Evolutionary conservation across 2,888 invertebrate genomes (phyloP).

Genomic region (Brachypalpus laphriformis): DNA sequence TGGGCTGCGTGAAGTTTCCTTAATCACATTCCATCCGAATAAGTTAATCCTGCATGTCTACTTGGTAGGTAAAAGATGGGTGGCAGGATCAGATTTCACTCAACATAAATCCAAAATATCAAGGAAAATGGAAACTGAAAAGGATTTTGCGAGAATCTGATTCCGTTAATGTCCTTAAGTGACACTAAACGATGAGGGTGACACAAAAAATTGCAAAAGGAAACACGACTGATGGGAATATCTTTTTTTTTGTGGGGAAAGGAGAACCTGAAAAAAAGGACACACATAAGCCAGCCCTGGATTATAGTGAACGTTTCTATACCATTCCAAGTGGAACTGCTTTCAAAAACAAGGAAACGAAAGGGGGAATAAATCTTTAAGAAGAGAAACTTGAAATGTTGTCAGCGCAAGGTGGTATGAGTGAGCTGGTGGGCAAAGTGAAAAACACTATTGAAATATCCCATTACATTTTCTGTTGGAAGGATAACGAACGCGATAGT

Average conservation of each 20-base stretch:
- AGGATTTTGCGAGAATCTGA: slow-evolving; percentile 62
- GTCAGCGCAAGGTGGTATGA: slow-evolving; percentile 21
- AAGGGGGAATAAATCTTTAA: slow-evolving; percentile 66
- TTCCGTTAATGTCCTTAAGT: slow-evolving; percentile 71
- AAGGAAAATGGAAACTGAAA: slow-evolving; percentile 55
- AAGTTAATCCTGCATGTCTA: slow-evolving; percentile 53
- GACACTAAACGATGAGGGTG: slow-evolving; percentile 72
- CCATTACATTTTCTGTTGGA: slow-evolving; percentile 66
- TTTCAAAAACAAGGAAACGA: slow-evolving; percentile 66
- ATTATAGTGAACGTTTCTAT: slow-evolving; percentile 62
- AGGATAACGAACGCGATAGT: slow-evolving; percentile 64
- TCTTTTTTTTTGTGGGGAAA: neutral
- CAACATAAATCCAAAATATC: slow-evolving; percentile 62
- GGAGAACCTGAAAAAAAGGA: slow-evolving; percentile 24
- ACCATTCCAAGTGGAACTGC: slow-evolving; percentile 55
- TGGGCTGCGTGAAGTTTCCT: slow-evolving; percentile 21
- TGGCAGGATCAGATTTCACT: slow-evolving; percentile 58
- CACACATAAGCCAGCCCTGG: slow-evolving; percentile 62
- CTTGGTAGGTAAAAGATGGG: neutral
- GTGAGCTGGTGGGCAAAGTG: slow-evolving; percentile 12
- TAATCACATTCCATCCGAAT: slow-evolving; percentile 51
- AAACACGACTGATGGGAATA: slow-evolving; percentile 58
- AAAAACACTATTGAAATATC: slow-evolving; percentile 68
- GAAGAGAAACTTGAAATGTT: slow-evolving; percentile 56
- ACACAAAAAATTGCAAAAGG: slow-evolving; percentile 53